Evolutionary conservation across 2,113 vertebrate genomes (phyloP).

Genomic region (Myotis lucifugus): DNA sequence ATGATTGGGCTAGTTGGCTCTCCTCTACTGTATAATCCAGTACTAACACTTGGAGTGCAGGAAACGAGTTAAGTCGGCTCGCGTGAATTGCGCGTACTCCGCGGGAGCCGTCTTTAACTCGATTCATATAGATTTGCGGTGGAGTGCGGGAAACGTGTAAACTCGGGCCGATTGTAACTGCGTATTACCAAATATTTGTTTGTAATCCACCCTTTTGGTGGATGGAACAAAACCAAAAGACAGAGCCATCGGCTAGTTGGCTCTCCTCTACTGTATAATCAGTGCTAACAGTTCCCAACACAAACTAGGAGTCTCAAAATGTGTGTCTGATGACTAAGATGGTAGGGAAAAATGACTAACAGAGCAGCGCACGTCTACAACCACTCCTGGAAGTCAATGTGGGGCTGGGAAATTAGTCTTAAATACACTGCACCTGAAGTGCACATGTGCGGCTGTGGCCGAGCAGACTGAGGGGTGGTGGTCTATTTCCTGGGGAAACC

Average conservation of each 20-base stretch:
- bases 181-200: no score
- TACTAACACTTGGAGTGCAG: no score
- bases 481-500: not conserved
- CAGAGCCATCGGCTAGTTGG: no score
- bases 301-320: not conserved
- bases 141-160: no score
- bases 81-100: no score
- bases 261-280: not conserved
- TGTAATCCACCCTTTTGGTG: no score
- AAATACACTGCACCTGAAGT: not conserved
- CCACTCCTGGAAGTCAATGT: not conserved
- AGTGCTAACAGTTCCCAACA: not conserved
- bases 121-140: no score
- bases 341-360: not conserved
- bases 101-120: no score
- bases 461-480: not conserved
- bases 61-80: no score
- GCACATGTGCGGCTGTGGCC: accelerated
- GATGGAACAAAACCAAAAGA: no score
- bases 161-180: no score
- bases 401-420: not conserved
- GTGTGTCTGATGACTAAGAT: not conserved
- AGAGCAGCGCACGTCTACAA: not conserved
- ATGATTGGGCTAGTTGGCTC: not conserved
- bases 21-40: not conserved